Evolutionary conservation across 2,888 invertebrate genomes (phyloP).

Genomic region (Branchellion lobata): DNA sequence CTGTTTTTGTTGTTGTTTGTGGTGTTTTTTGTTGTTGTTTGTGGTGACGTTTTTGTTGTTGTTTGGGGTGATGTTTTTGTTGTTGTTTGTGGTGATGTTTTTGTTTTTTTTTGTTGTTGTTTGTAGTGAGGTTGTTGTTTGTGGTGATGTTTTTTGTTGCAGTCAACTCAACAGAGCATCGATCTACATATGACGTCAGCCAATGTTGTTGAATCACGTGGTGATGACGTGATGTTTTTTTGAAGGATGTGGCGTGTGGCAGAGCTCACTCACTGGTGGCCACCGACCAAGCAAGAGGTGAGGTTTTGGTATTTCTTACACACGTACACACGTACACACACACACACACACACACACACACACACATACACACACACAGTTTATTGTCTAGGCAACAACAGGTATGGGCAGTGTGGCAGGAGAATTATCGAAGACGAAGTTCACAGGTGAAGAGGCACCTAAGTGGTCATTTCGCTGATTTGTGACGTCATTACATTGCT

Average conservation of each 20-base stretch:
- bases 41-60: too few species aligned
- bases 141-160: neutral
- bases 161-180: neutral
- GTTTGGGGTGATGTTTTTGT: too few species aligned
- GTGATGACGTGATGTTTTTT: neutral
- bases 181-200: neutral
- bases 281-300: conserved; percentile 74
- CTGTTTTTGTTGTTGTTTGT: too few species aligned
- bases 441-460: conserved; percentile 42
- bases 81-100: too few species aligned
- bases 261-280: conserved; percentile 81
- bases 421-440: conserved; percentile 74
- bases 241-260: conserved; percentile 73
- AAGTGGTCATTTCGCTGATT: too few species aligned
- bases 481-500: too few species aligned
- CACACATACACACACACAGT: conserved; percentile 65
- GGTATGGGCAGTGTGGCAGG: conserved; percentile 89
- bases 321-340: too few species aligned
- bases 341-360: too few species aligned
- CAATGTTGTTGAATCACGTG: neutral
- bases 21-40: too few species aligned
- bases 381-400: conserved; percentile 84
- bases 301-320: neutral
- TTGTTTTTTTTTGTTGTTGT: conserved; percentile 4
- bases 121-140: too few species aligned